Base-by-base conservation (phyloP, 2,888 invertebrate species). In the Notodonta ziczac region DNA sequence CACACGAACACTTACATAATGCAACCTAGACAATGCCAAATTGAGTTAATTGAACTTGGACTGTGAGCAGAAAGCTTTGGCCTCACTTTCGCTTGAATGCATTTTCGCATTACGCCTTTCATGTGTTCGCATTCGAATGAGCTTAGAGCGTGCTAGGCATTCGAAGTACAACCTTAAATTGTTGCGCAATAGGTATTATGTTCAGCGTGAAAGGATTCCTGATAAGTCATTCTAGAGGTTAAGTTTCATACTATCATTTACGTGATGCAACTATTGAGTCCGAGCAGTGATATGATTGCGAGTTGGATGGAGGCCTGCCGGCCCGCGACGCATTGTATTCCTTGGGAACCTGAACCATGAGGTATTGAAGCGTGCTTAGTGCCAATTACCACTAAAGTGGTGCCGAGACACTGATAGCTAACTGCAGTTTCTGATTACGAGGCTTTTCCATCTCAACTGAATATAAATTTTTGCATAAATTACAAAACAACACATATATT, bases 1-100 rank as follows among this genome's bases (percentile, higher is more conserved):
- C 86, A 84, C 86, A 87, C 85, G 85, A 86, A 80, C 82, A 79
- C 89, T 91, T 91, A 90, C 88, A 89, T 91, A 91, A 92, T 88
- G 82, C 83, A 83, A 79, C 84, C 84, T 86, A 87, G 86, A 88
- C 88, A 88, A 86, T 86, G 83, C 78, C 73, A 80, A 77, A 74
- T 69, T 64, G 74, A 70, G 81, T 71, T 78, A 80, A 76, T 75
- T 82, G 76, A 90, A 87, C 82, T 78, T 86, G 76, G 83, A 77
- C 87, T 85, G 82, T 87, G 73, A 75, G 81, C 67, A 67, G 59
- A 75, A 69, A 78, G 74, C 82, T 73, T 88, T 87, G 85, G 87
- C 77, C 83, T 83, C 80, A 88, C 85, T 90, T 89, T 92, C 86
- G 87, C 84, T 85, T 86, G 88, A 62, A 73, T 76, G 73, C 75